Evolutionary conservation across 2,113 vertebrate species (phyloP), one percentile per base, ranked within the genome.

Genomic region (Eleginops maclovinus): DNA sequence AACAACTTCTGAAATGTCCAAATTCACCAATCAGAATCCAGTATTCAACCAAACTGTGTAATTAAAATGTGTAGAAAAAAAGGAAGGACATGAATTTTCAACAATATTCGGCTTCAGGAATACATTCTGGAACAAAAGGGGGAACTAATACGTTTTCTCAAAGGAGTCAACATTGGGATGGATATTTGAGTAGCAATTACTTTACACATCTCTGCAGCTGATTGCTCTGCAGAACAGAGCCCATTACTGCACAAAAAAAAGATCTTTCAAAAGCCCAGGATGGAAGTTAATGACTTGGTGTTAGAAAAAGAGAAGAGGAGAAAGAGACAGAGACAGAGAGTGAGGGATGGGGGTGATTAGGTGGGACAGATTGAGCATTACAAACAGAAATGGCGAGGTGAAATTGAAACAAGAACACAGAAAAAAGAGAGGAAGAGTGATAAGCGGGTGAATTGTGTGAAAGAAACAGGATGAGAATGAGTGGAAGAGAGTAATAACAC

Each of bases 231-330:
- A 55, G 62, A 83, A 72, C 56, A 75, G 65, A 88, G 82, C 70
- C 71, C 72, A 89, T 89, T 88, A 82, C 71, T 26, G 76, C 75
- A 78, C 62, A 68, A 17, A 77, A 82, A 62, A 17, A 36, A n/a
- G n/a, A 81, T 80, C 61, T 87, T 79, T 83, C 84, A 77, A 24
- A 77, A 77, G 81, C 75, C 68, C 50, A 11, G 49, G 61, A 87
- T 77, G 51, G 69, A 83, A 87, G 78, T 80, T 87, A 88, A 91
- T 88, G 84, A 88, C 88, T 77, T 84, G 65, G 80, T 72, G 61
- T 65, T 82, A 62, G 51, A 63, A 82, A 79, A 66, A 75, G 41
- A 72, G 46, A 61, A 54, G 58, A 49, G 40, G 56, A 77, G 71
- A 61, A 54, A 50, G 62, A 70, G 72, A 69, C 61, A 80, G 36